Percentiles rank a stretch among this genome's conserved stretches.
phyloP scores from a whole-genome alignment of 2,797 vertebrate species.

The Coregonus suidteri region DNA sequence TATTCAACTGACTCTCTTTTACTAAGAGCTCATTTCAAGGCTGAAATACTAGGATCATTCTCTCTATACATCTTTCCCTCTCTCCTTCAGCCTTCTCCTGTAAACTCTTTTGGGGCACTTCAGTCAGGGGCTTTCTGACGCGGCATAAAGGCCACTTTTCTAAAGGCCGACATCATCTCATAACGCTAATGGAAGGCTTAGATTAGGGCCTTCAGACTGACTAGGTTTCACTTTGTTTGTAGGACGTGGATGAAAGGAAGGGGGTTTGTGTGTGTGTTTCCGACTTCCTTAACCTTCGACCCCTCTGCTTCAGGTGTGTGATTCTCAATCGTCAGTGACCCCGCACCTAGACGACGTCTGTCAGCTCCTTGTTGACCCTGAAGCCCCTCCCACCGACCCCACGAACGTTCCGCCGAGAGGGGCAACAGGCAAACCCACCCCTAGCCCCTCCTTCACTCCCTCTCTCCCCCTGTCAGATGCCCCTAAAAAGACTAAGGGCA shows the following conservation, averaged over 20 bases:
- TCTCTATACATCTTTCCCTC: no score
- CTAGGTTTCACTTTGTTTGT: neutral
- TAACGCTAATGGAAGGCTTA: neutral
- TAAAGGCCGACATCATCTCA: no score
- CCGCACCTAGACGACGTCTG: neutral
- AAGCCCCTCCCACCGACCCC: neutral
- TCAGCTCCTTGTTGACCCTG: neutral
- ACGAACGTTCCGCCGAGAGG: conserved; percentile 7
- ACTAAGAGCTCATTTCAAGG: no score
- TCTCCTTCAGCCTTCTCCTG: no score
- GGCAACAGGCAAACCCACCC: neutral
- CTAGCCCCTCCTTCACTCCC: neutral
- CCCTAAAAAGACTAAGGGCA: neutral
- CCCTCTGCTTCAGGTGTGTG: conserved; percentile 35
- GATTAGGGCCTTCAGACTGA: neutral
- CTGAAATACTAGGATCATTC: no score
- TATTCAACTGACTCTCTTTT: no score
- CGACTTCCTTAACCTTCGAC: neutral
- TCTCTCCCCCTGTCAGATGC: neutral
- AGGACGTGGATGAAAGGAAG: neutral
- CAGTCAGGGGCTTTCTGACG: no score
- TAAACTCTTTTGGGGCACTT: no score
- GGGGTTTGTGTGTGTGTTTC: neutral
- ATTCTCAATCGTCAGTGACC: conserved; percentile 4
- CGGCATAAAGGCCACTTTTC: no score